Evolutionary conservation across 2,888 invertebrate genomes (phyloP).

Genomic region (Orthosia gracilis): DNA sequence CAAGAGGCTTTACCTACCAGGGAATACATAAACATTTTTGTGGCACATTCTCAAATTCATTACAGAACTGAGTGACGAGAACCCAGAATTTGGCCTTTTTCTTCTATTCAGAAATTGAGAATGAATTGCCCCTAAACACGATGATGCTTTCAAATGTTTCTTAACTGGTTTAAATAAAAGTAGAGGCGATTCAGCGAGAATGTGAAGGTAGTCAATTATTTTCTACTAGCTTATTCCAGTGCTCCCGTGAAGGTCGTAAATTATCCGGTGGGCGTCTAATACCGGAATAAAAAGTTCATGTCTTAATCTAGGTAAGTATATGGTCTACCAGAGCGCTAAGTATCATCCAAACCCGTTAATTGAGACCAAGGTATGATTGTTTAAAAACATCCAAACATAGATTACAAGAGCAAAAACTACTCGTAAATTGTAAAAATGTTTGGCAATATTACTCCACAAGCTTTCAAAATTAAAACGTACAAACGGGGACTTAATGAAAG

Average conservation of each 20-base stretch:
- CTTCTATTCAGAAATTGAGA: constrained; percentile 19
- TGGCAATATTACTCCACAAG: neutral
- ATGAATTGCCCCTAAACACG: constrained; percentile 13
- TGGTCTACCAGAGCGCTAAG: no score
- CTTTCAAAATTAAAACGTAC: neutral
- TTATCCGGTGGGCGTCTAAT: no score
- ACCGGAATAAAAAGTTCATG: no score
- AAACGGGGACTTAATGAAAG: constrained; percentile 31
- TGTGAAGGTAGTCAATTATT: no score
- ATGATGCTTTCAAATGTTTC: constrained; percentile 1
- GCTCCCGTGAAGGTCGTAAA: no score
- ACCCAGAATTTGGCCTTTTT: constrained; percentile 5
- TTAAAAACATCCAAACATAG: no score
- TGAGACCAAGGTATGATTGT: no score
- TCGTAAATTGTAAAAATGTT: no score
- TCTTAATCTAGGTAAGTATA: no score
- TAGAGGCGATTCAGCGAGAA: neutral
- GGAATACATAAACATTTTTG: constrained; percentile 10
- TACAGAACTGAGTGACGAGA: constrained; percentile 15
- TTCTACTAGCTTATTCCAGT: no score
- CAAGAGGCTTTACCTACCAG: neutral
- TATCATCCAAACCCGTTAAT: no score
- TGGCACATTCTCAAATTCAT: constrained; percentile 33
- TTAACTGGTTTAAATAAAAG: neutral
- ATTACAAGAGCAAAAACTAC: no score